Base-by-base conservation (phyloP, 2,797 vertebrate genomes). In the Lagocephalus sceleratus region DNA sequence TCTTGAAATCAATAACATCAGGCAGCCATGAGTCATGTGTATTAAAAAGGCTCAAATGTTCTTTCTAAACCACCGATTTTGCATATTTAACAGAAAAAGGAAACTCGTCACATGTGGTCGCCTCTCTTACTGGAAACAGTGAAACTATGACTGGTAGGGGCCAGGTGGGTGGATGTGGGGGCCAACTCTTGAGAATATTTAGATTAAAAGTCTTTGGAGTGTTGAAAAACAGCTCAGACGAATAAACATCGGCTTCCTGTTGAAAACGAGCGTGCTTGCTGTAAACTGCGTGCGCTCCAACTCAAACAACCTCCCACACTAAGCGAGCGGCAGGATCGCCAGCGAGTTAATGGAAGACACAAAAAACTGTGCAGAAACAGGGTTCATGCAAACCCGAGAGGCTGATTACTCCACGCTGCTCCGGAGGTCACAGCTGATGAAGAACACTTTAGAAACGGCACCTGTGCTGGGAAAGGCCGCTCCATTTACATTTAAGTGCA, bases 151-250 rank as follows among this genome's bases (percentile, higher is more conserved):
- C 32, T 21, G 66, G 47, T 54, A 12, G 41, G 21, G 56, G 54
- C 9, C 40, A 47, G 51, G 77, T 79, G 77, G 74, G 69, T 38
- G 73, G 80, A 68, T 20, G 41, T 57, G 51, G 57, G 63, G 71
- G 69, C 61, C 63, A 72, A 64, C 78, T 76, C 79, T 81, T 68
- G 57, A 68, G 73, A 73, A 64, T 66, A 70, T 78, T 72, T 65
- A 63, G 66, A 71, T 32, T 45, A 57, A 50, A 67, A 76, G 60
- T 58, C 47, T 71, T 75, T 55, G 53, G 39, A 68, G 32, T 60
- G 43, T 20, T 57, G 55, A 72, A 77, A 64, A 79, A 65, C 35
- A n/a, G n/a, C 50, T 49, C 5, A 21, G 48, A 66, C 40, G 45
- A 54, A 52, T 66, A 43, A 62, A 53, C 60, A 66, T 43, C 35